These are phyloP conservation scores for Campaea margaritaria DNA, from an alignment of 2,888 invertebrate species.

Conservation along the genomic window DNA sequence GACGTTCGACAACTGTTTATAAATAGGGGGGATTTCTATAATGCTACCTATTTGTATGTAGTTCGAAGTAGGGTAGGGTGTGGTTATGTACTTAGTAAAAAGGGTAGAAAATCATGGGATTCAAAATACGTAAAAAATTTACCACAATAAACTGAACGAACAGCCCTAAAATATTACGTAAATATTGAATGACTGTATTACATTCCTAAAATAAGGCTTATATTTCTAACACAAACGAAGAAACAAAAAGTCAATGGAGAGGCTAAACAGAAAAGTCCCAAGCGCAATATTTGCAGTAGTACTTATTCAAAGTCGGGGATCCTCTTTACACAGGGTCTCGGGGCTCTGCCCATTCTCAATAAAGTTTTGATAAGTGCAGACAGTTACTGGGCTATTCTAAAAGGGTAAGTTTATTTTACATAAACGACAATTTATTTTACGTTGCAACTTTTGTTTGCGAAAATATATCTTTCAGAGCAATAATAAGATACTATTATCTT, in stretches of 20 bases:
- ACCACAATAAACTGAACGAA: no score
- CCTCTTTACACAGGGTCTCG: constrained; percentile 37
- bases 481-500: no score
- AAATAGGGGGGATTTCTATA: no score
- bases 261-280: constrained; percentile 41
- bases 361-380: constrained; percentile 37
- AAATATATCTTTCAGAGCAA: constrained; percentile 4
- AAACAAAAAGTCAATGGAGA: constrained; percentile 38
- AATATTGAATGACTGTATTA: no score
- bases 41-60: no score
- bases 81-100: no score
- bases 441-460: constrained; percentile 14
- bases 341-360: constrained; percentile 34
- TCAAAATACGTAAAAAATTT: no score
- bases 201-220: constrained; percentile 8
- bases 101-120: no score
- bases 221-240: constrained; percentile 31
- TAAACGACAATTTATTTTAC: constrained; percentile 19
- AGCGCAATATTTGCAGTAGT: constrained; percentile 52
- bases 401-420: constrained; percentile 16
- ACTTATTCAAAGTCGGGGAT: constrained; percentile 47
- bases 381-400: constrained; percentile 25
- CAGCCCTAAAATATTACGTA: no score
- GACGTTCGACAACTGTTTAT: no score
- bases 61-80: no score